These are phyloP conservation scores for Oeneis ivallda DNA, from an alignment of 2,888 invertebrate genomes.

Conservation along the genomic window DNA sequence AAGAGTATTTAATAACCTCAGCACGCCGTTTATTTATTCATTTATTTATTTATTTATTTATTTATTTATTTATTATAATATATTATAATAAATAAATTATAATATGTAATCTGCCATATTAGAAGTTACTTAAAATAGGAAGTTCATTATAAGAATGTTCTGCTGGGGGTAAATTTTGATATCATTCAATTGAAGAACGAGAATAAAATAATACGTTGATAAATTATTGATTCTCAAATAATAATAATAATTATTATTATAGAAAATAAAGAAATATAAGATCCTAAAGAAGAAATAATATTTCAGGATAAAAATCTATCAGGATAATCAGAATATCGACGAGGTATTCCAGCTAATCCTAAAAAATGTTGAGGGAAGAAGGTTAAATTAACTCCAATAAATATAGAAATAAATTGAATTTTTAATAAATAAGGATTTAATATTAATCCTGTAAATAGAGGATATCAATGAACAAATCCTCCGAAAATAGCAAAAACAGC, in stretches of 20 bases:
- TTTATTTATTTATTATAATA: too few species aligned
- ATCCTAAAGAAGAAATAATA: constrained; percentile 84
- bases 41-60: too few species aligned
- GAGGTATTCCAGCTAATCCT: constrained; percentile 83
- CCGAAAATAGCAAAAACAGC: constrained; percentile 90
- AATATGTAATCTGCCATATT: constrained; percentile 82
- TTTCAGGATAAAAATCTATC: constrained; percentile 83
- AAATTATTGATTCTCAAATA: constrained; percentile 83
- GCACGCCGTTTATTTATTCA: too few species aligned
- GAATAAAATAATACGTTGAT: constrained; percentile 76
- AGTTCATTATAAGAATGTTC: constrained; percentile 83
- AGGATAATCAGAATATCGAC: constrained; percentile 84
- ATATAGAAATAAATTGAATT: constrained; percentile 83
- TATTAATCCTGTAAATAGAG: constrained; percentile 83
- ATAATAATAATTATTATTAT: constrained; percentile 83
- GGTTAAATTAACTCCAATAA: constrained; percentile 87
- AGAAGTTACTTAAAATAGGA: constrained; percentile 82
- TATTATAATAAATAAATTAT: too few species aligned
- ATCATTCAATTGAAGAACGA: constrained; percentile 83
- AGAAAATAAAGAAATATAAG: constrained; percentile 82
- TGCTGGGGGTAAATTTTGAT: constrained; percentile 79
- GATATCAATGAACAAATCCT: constrained; percentile 87
- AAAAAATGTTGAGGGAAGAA: constrained; percentile 90
- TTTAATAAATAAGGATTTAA: constrained; percentile 83
- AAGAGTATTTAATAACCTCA: too few species aligned